Evolutionary conservation across 2,797 vertebrate genomes (phyloP).

Genomic region (Lagocephalus sceleratus): DNA sequence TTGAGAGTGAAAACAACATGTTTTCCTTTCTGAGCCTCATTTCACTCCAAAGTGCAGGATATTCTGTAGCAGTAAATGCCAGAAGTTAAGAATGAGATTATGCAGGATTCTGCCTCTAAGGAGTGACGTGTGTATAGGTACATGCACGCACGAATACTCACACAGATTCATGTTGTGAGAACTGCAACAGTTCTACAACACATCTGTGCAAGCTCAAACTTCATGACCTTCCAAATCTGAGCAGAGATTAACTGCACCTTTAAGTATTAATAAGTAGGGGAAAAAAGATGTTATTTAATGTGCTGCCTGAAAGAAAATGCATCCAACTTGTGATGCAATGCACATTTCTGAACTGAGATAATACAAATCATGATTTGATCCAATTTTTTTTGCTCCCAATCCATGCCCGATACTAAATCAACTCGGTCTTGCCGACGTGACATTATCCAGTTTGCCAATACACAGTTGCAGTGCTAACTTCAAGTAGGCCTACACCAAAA

Average conservation of each 20-base stretch:
- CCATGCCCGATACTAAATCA: no score
- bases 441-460: no score
- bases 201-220: background rate
- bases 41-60: constrained; percentile 23
- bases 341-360: background rate
- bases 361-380: no score
- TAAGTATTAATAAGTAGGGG: background rate
- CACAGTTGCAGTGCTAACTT: no score
- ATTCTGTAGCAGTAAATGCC: constrained; percentile 20
- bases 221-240: background rate
- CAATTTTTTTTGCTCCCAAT: no score
- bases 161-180: background rate
- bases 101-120: constrained; percentile 4
- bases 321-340: background rate
- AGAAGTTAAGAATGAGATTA: background rate
- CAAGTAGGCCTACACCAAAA: no score
- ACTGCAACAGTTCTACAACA: background rate
- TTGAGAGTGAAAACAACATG: constrained; percentile 62
- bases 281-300: background rate
- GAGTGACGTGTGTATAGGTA: background rate
- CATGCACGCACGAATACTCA: background rate
- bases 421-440: no score
- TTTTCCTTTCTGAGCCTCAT: constrained; percentile 34
- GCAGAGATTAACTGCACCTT: constrained; percentile 1
- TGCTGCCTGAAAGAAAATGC: background rate